phyloP scores from a whole-genome alignment of 2,797 vertebrate species.

The Hozukius guyotensis region DNA sequence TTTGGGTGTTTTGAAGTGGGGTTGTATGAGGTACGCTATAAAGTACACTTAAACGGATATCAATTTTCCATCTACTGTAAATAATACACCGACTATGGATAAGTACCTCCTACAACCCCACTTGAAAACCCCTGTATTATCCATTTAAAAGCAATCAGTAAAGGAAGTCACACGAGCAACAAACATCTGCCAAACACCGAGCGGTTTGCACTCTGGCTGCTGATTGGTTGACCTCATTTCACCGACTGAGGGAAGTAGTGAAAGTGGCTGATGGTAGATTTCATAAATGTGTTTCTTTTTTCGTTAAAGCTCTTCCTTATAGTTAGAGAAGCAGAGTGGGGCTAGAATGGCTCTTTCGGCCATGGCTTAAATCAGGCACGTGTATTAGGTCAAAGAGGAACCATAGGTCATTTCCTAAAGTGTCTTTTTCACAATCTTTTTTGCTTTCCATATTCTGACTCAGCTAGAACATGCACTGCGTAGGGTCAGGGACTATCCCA shows the following conservation, averaged over 20 bases:
- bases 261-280: conserved; percentile 4
- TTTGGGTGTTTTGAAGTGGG: no score
- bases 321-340: background rate
- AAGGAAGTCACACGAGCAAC: background rate
- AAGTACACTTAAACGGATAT: no score
- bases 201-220: background rate
- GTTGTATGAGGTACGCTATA: no score
- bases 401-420: no score
- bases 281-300: background rate
- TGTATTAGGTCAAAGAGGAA: background rate
- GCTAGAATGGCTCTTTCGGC: background rate
- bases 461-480: background rate
- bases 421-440: no score
- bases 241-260: background rate
- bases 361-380: background rate
- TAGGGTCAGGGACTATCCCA: background rate
- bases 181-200: conserved; percentile 12
- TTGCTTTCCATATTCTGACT: background rate
- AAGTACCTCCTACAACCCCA: no score
- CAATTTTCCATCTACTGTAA: no score
- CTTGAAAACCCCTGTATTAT: no score
- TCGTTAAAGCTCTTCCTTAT: background rate
- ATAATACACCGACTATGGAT: no score
- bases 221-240: conserved; percentile 30
- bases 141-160: background rate